A percentile compares a stretch with the other conserved stretches of the same genome.
phyloP scores from a whole-genome alignment of 2,888 invertebrate species.

The Eupithecia inturbata region DNA sequence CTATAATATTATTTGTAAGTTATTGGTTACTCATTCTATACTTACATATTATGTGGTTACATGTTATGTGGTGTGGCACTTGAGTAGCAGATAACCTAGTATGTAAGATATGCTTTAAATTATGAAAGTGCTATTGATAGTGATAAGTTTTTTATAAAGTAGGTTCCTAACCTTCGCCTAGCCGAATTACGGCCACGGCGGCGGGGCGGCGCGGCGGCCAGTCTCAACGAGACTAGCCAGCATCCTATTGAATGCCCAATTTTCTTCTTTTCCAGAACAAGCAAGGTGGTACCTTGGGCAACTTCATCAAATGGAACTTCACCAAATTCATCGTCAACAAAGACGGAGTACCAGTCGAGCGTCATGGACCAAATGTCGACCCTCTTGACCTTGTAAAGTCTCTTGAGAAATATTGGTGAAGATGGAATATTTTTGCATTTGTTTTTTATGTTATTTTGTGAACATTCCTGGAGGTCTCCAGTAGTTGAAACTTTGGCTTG shows the following conservation, averaged over 20 bases:
- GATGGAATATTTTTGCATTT: constrained; percentile 25
- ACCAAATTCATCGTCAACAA: constrained; percentile 92
- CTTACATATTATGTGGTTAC: too few species aligned
- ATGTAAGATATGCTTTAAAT: background rate
- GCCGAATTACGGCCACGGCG: background rate
- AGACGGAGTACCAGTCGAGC: constrained; percentile 87
- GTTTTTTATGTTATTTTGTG: constrained; percentile 16
- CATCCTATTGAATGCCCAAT: background rate
- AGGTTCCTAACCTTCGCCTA: background rate
- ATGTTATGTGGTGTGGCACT: too few species aligned
- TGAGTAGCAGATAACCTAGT: background rate
- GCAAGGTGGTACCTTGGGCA: constrained; percentile 83
- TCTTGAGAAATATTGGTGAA: constrained; percentile 84
- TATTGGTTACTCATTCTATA: background rate
- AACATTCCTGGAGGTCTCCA: constrained; percentile 34
- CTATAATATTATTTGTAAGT: background rate
- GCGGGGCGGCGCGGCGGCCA: too few species aligned
- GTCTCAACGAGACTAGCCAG: background rate
- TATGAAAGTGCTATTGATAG: background rate
- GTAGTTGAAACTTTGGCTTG: background rate
- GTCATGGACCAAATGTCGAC: constrained; percentile 86
- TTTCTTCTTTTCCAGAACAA: constrained; percentile 62
- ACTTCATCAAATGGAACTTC: constrained; percentile 94
- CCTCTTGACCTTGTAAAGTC: constrained; percentile 79
- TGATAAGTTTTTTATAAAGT: background rate